Base-by-base conservation (phyloP, 2,797 vertebrate species). In the Tokudaia muenninki region DNA sequence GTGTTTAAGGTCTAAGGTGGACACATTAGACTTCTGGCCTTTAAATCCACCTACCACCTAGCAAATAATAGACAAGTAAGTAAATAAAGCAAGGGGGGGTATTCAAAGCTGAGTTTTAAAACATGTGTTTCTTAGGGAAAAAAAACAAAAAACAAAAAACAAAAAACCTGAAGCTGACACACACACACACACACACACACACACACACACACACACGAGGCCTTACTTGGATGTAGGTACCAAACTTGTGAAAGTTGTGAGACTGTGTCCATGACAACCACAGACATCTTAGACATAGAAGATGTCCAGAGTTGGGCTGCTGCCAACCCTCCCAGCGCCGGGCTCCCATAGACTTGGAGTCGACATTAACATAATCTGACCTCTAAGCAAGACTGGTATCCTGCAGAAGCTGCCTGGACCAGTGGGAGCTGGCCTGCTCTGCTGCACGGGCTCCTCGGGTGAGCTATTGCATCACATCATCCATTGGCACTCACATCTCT, bases 91-190 rank as follows among this genome's bases (percentile, higher is more conserved):
- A 65, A 41, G 41, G 22, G 50, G 31, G 50, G 61, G 3, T 75
- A 41, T 75, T 29, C 44, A 89, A 55, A 24, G 57, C 57, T 91
- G 75, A 81, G 87, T 94, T 92, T 37, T n/a, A 96, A 75, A 37
- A 41, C 55, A 44, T 12, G 21, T 55, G 72, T 91, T 93, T 79
- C 52, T 34, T 41, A 70, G 65, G 63, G 6, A 79, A 77, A 22
- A 10, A 67, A 12, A 5, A 13, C 41, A 41, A 41, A 41, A 41
- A 41, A 3, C 41, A 79, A 77, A 22, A 11, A 67, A 12, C 4
- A 13, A 13, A 11, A 29, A 65, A 57, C 94, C 34, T 67, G 50
- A 75, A 52, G 80, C 61, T 92, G 79, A 96, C 14, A 13, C 14
- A 11, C 61, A 97, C 94, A 96, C 88, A 92, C 3, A 17, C 41